A percentile compares a stretch with the other conserved stretches of the same genome.
These are phyloP conservation scores for Ataeniobius toweri DNA, from an alignment of 2,797 vertebrate genomes.

Conservation along the genomic window DNA sequence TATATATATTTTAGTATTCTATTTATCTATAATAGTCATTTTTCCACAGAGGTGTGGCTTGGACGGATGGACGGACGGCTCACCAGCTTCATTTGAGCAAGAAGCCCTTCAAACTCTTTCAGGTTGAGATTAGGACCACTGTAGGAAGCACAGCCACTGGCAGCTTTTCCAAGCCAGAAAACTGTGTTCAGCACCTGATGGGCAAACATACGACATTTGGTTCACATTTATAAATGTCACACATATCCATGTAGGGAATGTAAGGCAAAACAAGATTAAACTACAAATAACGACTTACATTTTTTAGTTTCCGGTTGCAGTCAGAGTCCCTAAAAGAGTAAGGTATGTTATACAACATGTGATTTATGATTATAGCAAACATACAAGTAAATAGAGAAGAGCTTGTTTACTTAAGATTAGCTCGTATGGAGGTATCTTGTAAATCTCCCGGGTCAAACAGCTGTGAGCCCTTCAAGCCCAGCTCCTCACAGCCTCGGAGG, in stretches of 20 bases:
- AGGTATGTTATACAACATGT: slow-evolving; percentile 17
- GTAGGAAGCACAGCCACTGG: slow-evolving; percentile 85
- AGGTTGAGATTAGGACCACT: slow-evolving; percentile 90
- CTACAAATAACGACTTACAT: slow-evolving; percentile 84
- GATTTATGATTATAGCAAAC: slow-evolving; percentile 1
- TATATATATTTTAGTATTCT: no score
- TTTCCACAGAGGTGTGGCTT: no score
- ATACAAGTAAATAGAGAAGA: background rate
- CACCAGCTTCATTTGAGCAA: slow-evolving; percentile 95
- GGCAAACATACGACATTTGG: slow-evolving; percentile 17
- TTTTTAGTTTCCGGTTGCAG: slow-evolving; percentile 92
- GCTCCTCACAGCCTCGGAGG: slow-evolving; percentile 93
- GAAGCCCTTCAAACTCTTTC: slow-evolving; percentile 94
- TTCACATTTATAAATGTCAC: slow-evolving; percentile 2
- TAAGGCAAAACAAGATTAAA: background rate
- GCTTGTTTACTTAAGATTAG: slow-evolving; percentile 86
- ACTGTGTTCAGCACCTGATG: slow-evolving; percentile 94
- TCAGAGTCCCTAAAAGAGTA: slow-evolving; percentile 83
- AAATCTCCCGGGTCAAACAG: slow-evolving; percentile 97
- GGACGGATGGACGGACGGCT: slow-evolving; percentile 26
- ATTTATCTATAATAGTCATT: no score
- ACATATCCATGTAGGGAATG: background rate
- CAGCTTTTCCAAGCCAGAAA: slow-evolving; percentile 96
- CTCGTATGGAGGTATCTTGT: slow-evolving; percentile 91
- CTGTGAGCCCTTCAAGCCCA: slow-evolving; percentile 94